A percentile compares a stretch with the other conserved stretches of the same genome.
phyloP scores from a whole-genome alignment of 2,797 vertebrate species.

The Pseudotriccus pelzelni region DNA sequence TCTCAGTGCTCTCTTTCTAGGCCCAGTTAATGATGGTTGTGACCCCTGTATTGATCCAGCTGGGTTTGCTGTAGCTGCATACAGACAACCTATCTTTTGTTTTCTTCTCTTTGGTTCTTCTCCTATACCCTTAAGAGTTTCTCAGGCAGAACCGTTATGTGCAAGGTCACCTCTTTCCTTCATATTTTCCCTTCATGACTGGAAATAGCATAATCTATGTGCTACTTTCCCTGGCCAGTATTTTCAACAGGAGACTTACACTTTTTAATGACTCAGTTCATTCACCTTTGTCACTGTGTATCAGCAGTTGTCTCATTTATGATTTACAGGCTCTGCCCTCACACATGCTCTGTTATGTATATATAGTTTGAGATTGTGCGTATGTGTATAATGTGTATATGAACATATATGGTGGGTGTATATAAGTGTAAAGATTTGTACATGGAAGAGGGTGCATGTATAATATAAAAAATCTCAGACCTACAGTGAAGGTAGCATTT shows the following conservation, averaged over 20 bases:
- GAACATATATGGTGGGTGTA: neutral
- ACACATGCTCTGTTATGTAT: neutral
- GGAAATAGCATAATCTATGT: neutral
- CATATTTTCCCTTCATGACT: neutral
- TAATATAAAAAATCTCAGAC: neutral
- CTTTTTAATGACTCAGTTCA: neutral
- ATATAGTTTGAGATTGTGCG: rapidly evolving
- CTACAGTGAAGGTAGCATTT: neutral
- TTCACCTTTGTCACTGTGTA: neutral
- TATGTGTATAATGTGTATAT: rapidly evolving
- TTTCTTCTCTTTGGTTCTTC: neutral
- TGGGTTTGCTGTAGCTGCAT: neutral
- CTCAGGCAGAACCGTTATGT: neutral
- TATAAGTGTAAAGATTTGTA: rapidly evolving
- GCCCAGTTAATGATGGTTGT: neutral
- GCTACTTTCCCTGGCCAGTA: neutral
- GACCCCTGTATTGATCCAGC: neutral
- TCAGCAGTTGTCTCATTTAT: neutral
- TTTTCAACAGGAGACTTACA: neutral
- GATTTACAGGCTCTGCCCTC: neutral
- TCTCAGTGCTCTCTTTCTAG: neutral
- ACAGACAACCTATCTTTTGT: neutral
- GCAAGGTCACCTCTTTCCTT: neutral
- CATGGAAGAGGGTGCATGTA: rapidly evolving
- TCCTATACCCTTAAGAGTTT: neutral